Evolutionary conservation across 2,113 vertebrate species (phyloP).

Genomic region (Bubo bubo): DNA sequence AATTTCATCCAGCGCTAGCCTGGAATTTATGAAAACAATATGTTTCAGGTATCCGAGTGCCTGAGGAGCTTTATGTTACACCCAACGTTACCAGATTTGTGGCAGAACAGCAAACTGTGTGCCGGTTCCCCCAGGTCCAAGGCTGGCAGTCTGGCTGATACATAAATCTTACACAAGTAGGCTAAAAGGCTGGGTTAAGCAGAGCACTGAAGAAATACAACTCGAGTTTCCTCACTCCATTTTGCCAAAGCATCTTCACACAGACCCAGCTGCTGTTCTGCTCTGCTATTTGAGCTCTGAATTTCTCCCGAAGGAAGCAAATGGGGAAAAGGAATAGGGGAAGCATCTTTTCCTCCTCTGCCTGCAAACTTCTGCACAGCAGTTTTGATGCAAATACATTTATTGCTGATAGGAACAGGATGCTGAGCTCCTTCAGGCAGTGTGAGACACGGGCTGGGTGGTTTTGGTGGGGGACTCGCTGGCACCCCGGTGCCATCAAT

Average conservation of each 20-base stretch:
- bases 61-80: neutral
- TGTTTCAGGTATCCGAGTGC: neutral
- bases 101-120: neutral
- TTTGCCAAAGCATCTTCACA: neutral
- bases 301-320: neutral
- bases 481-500: neutral
- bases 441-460: neutral
- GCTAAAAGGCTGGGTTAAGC: neutral
- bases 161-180: too few species aligned
- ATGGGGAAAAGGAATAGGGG: neutral
- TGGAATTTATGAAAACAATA: neutral
- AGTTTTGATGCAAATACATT: too few species aligned
- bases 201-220: neutral
- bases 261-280: neutral
- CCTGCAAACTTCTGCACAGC: neutral
- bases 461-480: neutral
- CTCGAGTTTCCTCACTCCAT: neutral
- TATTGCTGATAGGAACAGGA: neutral
- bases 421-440: neutral
- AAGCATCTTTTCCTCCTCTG: neutral
- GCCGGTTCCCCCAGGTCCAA: neutral
- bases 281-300: neutral
- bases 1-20: neutral
- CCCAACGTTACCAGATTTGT: neutral
- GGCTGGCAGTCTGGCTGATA: neutral